These are phyloP conservation scores for Siderastrea siderea DNA, from an alignment of 92 coral and sea anemone genomes.

Conservation along the genomic window DNA sequence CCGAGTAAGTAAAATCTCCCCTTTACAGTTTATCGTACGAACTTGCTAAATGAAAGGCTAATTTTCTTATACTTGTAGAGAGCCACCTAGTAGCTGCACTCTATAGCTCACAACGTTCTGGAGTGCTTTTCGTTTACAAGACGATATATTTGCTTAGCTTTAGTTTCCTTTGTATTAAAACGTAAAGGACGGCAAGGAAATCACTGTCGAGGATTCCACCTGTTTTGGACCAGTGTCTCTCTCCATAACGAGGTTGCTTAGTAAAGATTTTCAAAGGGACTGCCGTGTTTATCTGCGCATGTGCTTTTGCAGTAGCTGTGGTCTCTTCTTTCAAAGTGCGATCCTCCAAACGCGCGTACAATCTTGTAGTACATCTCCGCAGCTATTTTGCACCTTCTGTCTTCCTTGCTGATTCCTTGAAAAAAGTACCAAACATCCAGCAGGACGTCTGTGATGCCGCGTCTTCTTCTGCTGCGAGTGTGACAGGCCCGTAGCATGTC, in stretches of 20 bases:
- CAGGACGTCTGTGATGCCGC: constrained; percentile 85
- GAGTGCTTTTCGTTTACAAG: background rate
- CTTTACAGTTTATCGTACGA: background rate
- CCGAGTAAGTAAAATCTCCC: background rate
- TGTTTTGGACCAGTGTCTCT: background rate
- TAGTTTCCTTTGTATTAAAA: too few species aligned
- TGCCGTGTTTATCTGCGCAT: constrained; percentile 96
- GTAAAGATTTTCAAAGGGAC: constrained; percentile 79
- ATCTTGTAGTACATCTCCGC: constrained; percentile 93
- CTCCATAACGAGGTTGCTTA: background rate
- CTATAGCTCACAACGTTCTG: background rate
- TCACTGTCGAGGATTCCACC: background rate
- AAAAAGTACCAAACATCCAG: constrained; percentile 98
- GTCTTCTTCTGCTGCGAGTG: constrained; percentile 74
- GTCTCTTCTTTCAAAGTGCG: constrained; percentile 92
- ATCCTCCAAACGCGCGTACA: constrained; percentile 89
- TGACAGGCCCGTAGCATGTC: constrained; percentile 90
- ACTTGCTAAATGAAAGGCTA: background rate
- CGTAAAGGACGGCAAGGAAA: background rate
- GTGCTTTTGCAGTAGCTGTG: constrained; percentile 85
- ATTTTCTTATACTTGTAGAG: background rate
- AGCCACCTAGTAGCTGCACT: background rate
- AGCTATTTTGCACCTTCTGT: constrained; percentile 89
- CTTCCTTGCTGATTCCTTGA: constrained; percentile 89
- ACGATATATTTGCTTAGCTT: too few species aligned